These are phyloP conservation scores for Metridium senile DNA, from an alignment of 92 coral and sea anemone species.

Conservation along the genomic window DNA sequence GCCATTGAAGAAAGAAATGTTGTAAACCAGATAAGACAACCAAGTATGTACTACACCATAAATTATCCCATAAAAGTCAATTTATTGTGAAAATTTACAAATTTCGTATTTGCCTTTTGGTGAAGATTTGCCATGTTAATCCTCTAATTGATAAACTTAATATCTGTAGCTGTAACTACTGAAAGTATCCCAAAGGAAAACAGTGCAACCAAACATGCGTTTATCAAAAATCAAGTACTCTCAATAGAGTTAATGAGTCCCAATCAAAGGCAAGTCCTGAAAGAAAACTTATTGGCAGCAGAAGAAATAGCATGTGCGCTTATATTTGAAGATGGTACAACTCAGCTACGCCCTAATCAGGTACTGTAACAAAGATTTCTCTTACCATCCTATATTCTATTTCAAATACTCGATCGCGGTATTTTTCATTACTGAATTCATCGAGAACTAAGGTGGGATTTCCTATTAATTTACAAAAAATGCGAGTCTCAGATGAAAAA, in stretches of 20 bases:
- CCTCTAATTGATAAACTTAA: not conserved
- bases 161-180: not conserved
- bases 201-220: slow-evolving; percentile 4
- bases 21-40: not conserved
- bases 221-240: slow-evolving; percentile 6
- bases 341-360: slow-evolving; percentile 64
- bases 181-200: not conserved
- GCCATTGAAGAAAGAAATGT: not conserved
- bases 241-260: slow-evolving; percentile 51
- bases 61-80: not conserved
- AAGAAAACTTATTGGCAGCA: slow-evolving; percentile 57
- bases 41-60: not conserved
- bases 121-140: too few species aligned
- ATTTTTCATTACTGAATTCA: too few species aligned
- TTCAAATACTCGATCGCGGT: too few species aligned
- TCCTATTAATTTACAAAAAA: too few species aligned
- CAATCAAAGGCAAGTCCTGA: slow-evolving; percentile 43
- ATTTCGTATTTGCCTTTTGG: too few species aligned
- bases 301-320: slow-evolving; percentile 79
- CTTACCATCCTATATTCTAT: too few species aligned
- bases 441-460: too few species aligned
- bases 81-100: too few species aligned
- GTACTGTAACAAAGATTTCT: slow-evolving; percentile 22
- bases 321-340: slow-evolving; percentile 61
- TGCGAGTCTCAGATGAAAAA: too few species aligned